Conservation (phyloP, 1,140 invertebrate species). For the Saccostrea echinata region DNA sequence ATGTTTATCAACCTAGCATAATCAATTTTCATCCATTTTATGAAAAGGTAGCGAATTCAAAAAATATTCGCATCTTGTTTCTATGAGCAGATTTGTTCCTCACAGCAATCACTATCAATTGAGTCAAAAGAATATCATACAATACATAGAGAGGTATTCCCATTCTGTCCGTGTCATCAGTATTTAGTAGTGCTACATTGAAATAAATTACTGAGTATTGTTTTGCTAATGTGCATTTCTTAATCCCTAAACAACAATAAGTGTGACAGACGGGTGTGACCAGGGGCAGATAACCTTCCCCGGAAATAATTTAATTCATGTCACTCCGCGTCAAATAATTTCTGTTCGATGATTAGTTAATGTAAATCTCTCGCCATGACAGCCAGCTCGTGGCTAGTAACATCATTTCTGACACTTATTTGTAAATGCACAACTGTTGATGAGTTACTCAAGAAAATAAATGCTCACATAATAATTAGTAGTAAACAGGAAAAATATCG, state of each 20-base stretch:
- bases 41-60: too few relatives aligned
- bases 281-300: conserved; percentile 24
- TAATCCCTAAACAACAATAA: conserved; percentile 14
- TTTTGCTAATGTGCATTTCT: conserved; percentile 28
- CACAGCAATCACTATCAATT: neutral
- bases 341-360: conserved; percentile 32
- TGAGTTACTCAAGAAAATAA: conserved; percentile 39
- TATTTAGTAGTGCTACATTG: conserved; percentile 6
- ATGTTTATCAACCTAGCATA: too few relatives aligned
- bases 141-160: neutral
- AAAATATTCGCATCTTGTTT: neutral
- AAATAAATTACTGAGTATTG: conserved; percentile 27
- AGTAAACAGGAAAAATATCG: conserved; percentile 7
- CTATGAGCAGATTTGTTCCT: neutral
- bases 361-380: conserved; percentile 24
- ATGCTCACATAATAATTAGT: conserved; percentile 38
- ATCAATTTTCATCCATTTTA: too few relatives aligned
- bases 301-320: conserved; percentile 11
- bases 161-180: neutral
- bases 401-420: conserved; percentile 27
- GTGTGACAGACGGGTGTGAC: conserved; percentile 5
- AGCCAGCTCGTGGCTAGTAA: conserved; percentile 30
- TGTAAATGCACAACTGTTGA: conserved; percentile 34
- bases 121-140: neutral
- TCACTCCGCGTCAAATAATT: conserved; percentile 33